These are phyloP conservation scores for Drosophila sturtevanti DNA, from an alignment of 1,140 invertebrate species.

Conservation along the genomic window DNA sequence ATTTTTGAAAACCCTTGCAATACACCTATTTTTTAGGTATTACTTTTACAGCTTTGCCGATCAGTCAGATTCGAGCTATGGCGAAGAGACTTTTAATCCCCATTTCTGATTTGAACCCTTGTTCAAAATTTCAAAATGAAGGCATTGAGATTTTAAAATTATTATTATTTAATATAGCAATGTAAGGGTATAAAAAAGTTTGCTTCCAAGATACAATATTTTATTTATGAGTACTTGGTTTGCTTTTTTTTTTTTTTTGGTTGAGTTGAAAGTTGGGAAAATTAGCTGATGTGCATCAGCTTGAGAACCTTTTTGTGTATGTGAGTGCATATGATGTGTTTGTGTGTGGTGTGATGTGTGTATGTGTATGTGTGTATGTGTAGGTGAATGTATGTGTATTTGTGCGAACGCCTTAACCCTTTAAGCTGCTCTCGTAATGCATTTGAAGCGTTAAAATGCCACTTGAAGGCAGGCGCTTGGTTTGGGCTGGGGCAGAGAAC, in stretches of 20 bases:
- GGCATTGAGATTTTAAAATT: too few species aligned
- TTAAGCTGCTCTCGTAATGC: constrained; percentile 53
- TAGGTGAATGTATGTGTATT: constrained; percentile 27
- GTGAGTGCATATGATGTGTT: constrained; percentile 24
- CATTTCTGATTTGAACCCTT: too few species aligned
- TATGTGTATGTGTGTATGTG: constrained; percentile 17
- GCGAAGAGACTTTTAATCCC: too few species aligned
- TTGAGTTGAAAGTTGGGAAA: not conserved
- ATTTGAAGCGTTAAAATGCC: constrained; percentile 78
- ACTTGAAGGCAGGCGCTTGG: constrained; percentile 47
- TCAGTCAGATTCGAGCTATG: too few species aligned
- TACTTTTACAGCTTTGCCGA: too few species aligned
- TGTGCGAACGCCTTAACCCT: constrained; percentile 41
- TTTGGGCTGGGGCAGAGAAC: not conserved
- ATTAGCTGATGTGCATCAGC: constrained; percentile 65
- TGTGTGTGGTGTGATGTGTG: constrained; percentile 22
- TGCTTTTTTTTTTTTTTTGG: constrained; percentile 6
- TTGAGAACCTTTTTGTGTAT: constrained; percentile 29
- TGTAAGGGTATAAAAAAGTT: too few species aligned
- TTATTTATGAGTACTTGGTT: not conserved
- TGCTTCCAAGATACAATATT: too few species aligned
- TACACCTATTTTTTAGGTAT: too few species aligned
- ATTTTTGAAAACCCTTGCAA: too few species aligned
- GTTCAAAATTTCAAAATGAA: too few species aligned
- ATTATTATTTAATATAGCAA: too few species aligned